Evolutionary conservation across 2,113 vertebrate genomes (phyloP), one percentile per base, ranked within the genome.

Genomic region (Boulengeromyrus knoepffleri): DNA sequence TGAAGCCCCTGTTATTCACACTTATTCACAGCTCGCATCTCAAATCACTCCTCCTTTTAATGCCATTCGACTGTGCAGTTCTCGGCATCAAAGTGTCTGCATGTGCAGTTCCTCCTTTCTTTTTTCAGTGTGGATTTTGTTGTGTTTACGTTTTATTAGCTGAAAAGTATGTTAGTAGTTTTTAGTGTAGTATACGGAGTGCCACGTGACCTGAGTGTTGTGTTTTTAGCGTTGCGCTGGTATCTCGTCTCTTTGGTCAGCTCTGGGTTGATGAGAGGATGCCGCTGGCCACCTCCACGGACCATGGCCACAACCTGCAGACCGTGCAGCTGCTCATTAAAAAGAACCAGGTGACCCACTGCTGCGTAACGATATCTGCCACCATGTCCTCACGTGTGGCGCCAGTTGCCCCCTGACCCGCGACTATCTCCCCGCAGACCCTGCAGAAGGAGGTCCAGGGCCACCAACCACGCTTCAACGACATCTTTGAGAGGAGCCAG

Each of bases 391-490:
- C 10, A 9, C 10, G 83, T n/a, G 9, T 21, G 45, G 39, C 10
- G 8, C 45, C 21, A 3, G 0, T 2, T 12, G 9, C 62, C 62
- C 45, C 83, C 83, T 85, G 83, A 85, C 83, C 19, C 24, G 45
- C 3, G 6, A 21, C 50, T 77, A 3, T 86, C 50, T 90, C 88
- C 9, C 19, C 53, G 53, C 93, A 99, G 98, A 99, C 98, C 2
- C 96, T 99, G 70, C 98, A 99, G 96, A 99, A 98, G 92, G 98
- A 99, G 95, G 97, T 99, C 92, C 97, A 98, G 93, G 98, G 98
- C 15, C 98, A 99, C 91, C 98, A 98, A 95, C 97, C 97, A 45
- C 98, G 98, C 21, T 97, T 97, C 0, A 96, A 99, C 12, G 98
- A 99, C 94, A 97, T 99, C 92, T 96, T 98, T 17, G 98, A 99